Conservation (phyloP, 2,888 invertebrate genomes). For the Microctonus aethiopoides region DNA sequence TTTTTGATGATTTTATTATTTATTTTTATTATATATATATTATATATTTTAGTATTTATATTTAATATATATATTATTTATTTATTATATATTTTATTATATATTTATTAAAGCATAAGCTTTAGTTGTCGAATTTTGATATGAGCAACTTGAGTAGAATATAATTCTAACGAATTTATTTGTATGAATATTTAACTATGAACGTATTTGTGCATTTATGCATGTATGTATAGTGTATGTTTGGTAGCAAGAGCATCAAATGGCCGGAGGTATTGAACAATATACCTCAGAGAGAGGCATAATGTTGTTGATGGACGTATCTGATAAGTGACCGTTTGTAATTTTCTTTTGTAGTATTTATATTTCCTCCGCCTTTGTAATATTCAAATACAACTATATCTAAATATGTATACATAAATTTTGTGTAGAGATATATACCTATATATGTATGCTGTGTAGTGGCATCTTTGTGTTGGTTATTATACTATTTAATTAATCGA, state of each 20-base stretch:
- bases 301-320: slow-evolving; percentile 63
- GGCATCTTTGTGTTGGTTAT: not conserved
- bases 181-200: no score
- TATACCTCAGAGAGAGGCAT: slow-evolving; percentile 60
- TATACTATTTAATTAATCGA: slow-evolving; percentile 18
- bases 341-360: slow-evolving; percentile 12
- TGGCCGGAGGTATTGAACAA: slow-evolving; percentile 57
- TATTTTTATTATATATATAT: no score
- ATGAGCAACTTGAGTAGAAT: no score
- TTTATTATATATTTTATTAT: no score
- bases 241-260: slow-evolving; percentile 49
- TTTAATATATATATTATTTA: no score
- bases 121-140: no score
- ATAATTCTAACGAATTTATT: no score
- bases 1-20: no score
- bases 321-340: slow-evolving; percentile 54
- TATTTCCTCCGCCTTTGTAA: slow-evolving; percentile 15
- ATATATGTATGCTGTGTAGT: not conserved
- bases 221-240: slow-evolving; percentile 35
- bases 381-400: no score
- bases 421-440: not conserved
- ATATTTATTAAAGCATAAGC: no score
- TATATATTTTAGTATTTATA: no score
- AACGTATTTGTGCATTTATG: no score
- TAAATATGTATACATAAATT: not conserved